Evolutionary conservation across 2,113 vertebrate species (phyloP).

Genomic region (Heliornis fulica): DNA sequence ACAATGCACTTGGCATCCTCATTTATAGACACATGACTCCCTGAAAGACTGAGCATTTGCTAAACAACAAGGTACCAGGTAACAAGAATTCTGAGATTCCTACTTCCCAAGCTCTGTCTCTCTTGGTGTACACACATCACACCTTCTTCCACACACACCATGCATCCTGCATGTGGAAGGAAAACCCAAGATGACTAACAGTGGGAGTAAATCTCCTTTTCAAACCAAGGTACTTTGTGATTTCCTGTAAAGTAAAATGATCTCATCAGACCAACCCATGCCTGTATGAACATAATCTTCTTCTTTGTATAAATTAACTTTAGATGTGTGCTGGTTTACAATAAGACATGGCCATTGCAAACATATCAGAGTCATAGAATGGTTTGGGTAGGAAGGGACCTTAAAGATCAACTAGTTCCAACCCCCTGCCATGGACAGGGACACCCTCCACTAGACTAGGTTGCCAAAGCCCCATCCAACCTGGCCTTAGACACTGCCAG

Average conservation of each 20-base stretch:
- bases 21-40: background rate
- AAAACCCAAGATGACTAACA: background rate
- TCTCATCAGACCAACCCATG: background rate
- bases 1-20: constrained; percentile 41
- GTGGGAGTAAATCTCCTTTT: background rate
- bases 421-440: too few relatives aligned
- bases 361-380: background rate
- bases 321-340: background rate
- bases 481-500: too few relatives aligned
- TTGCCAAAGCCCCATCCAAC: too few relatives aligned
- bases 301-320: background rate
- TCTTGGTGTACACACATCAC: rapidly evolving
- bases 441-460: too few relatives aligned
- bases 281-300: background rate
- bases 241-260: background rate
- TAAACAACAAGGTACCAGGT: background rate
- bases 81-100: background rate
- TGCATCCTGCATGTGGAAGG: background rate
- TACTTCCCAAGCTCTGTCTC: background rate
- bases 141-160: rapidly evolving
- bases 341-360: background rate
- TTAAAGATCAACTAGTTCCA: too few relatives aligned
- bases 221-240: background rate
- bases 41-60: background rate
- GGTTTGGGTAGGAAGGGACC: too few relatives aligned